Evolutionary conservation across 2,113 vertebrate species (phyloP).

Genomic region (Rhegmatorhina hoffmannsi): DNA sequence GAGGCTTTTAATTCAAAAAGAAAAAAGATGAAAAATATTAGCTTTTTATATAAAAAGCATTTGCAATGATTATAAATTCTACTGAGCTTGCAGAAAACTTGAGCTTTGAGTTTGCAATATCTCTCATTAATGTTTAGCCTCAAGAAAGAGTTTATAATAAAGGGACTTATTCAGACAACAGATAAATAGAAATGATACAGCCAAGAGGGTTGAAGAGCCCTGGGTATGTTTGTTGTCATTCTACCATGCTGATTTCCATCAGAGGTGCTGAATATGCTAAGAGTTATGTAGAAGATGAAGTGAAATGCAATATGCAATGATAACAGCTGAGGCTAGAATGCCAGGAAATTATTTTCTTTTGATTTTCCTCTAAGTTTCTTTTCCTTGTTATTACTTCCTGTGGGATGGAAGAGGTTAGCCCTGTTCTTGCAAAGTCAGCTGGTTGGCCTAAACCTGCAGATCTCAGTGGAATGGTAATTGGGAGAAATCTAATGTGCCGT

Average conservation of each 20-base stretch:
- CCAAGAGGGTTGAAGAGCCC: constrained; percentile 55
- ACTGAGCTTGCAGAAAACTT: constrained; percentile 53
- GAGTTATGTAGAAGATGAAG: constrained; percentile 19
- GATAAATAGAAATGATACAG: constrained; percentile 62
- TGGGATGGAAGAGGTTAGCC: constrained; percentile 32
- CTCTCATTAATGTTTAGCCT: constrained; percentile 64
- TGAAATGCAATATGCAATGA: constrained; percentile 40
- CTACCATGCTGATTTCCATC: constrained; percentile 41
- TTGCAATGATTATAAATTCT: constrained; percentile 50
- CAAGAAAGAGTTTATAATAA: constrained; percentile 60
- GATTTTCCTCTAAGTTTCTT: constrained; percentile 39
- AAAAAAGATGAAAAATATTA: constrained; percentile 42
- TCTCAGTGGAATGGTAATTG: constrained; percentile 15
- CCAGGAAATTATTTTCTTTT: constrained; percentile 53
- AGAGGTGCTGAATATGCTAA: constrained; percentile 48
- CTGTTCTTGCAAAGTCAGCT: constrained; percentile 21
- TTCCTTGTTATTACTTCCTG: constrained; percentile 26
- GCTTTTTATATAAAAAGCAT: constrained; percentile 38
- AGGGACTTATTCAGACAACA: constrained; percentile 27
- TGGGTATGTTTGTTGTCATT: constrained; percentile 40
- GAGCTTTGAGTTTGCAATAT: constrained; percentile 54
- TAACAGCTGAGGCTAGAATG: constrained; percentile 18
- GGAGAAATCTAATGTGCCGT: constrained; percentile 21
- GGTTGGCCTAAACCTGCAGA: not conserved
- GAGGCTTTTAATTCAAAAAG: constrained; percentile 30